phyloP scores from a whole-genome alignment of 2,888 invertebrate genomes.

The Aricia artaxerxes region DNA sequence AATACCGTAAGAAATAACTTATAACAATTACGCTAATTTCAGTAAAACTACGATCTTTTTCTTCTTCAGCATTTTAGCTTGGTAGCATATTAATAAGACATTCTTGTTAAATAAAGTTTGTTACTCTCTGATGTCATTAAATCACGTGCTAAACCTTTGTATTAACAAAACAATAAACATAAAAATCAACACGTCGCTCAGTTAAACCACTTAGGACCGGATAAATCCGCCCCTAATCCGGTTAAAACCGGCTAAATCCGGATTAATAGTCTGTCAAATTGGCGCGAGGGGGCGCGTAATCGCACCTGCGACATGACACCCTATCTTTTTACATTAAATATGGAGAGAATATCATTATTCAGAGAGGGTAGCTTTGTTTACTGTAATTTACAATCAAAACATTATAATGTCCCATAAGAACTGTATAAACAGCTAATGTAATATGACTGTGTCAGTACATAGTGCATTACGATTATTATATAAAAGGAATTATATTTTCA shows the following conservation, averaged over 20 bases:
- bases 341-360: conserved; percentile 39
- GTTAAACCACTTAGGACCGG: conserved; percentile 62
- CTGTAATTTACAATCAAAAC: not conserved
- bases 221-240: conserved; percentile 64
- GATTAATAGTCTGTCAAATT: conserved; percentile 79
- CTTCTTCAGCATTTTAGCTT: too few species aligned
- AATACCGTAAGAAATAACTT: too few species aligned
- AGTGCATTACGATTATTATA: too few species aligned
- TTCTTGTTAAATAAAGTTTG: not conserved
- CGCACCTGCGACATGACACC: conserved; percentile 62
- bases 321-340: conserved; percentile 46
- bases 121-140: conserved; percentile 27
- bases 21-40: too few species aligned
- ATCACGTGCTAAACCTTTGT: conserved; percentile 36
- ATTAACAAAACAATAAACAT: conserved; percentile 29
- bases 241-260: conserved; percentile 67
- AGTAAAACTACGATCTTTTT: too few species aligned
- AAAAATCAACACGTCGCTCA: conserved; percentile 45
- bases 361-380: conserved; percentile 27
- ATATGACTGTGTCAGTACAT: too few species aligned
- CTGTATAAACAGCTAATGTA: not conserved
- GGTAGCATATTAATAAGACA: not conserved
- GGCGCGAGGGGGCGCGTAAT: conserved; percentile 59
- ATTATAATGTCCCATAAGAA: not conserved
- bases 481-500: not conserved